These are phyloP conservation scores for Dasysyrphus albostriatus DNA, from an alignment of 2,888 invertebrate species.

Conservation along the genomic window DNA sequence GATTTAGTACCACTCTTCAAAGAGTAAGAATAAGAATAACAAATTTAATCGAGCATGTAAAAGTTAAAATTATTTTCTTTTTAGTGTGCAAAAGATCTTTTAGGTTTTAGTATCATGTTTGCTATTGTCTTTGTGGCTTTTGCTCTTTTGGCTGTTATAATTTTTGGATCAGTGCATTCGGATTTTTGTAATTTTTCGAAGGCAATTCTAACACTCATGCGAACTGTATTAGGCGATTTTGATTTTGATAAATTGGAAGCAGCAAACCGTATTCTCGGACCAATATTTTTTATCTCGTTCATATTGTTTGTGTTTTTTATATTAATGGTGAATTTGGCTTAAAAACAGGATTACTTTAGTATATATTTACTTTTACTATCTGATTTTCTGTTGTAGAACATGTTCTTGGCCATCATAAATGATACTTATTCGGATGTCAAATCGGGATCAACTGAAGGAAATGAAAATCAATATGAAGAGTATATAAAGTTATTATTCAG, in stretches of 20 bases:
- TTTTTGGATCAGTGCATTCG: constrained; percentile 67
- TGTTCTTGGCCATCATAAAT: constrained; percentile 73
- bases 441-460: background rate
- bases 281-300: constrained; percentile 72
- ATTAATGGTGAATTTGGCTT: constrained; percentile 55
- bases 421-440: constrained; percentile 67
- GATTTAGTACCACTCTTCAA: constrained; percentile 60
- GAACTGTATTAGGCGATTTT: constrained; percentile 65
- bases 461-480: background rate
- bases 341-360: no score
- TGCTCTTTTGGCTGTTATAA: constrained; percentile 60
- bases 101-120: constrained; percentile 75
- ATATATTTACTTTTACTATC: background rate
- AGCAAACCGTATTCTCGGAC: background rate
- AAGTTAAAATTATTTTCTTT: background rate
- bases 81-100: constrained; percentile 73
- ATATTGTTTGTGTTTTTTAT: constrained; percentile 71
- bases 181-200: constrained; percentile 48
- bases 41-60: no score
- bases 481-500: background rate
- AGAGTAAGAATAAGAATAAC: constrained; percentile 54
- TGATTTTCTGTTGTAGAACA: constrained; percentile 38
- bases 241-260: constrained; percentile 21
- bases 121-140: constrained; percentile 67
- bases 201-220: constrained; percentile 67